These are phyloP conservation scores for Apostichopus parvimensis DNA, from an alignment of 35 echinoderm and acorn worm genomes.

Conservation along the genomic window DNA sequence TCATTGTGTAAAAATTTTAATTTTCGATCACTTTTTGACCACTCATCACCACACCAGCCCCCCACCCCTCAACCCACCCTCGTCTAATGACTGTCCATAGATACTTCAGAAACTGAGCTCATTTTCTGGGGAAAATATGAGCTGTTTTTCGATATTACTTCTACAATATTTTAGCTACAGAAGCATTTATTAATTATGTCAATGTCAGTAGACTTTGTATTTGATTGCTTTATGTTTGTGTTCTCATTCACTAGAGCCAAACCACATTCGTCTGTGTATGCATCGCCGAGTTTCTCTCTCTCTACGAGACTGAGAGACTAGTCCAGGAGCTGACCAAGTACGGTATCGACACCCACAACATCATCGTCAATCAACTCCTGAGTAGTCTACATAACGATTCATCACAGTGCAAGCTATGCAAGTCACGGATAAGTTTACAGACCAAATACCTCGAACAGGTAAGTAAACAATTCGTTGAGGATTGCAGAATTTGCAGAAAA, in stretches of 20 bases:
- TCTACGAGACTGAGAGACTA: constrained; percentile 96
- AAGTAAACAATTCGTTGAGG: background rate
- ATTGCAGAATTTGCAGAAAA: no score
- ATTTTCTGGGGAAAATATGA: no score
- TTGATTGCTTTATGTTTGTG: background rate
- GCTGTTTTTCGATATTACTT: no score
- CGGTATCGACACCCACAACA: constrained; percentile 94
- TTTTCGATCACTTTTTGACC: no score
- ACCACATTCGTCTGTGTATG: constrained; percentile 97
- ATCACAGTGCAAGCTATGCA: constrained; percentile 76
- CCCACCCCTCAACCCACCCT: no score
- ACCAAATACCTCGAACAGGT: constrained; percentile 95
- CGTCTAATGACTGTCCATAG: no score
- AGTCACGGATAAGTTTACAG: constrained; percentile 79
- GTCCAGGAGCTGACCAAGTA: constrained; percentile 95
- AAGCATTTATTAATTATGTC: no score
- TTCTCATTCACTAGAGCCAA: constrained; percentile 65
- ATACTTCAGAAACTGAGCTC: no score
- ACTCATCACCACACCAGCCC: no score
- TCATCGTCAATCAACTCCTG: constrained; percentile 90
- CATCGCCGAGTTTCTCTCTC: constrained; percentile 95
- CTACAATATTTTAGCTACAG: no score
- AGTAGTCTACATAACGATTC: background rate
- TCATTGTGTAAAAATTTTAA: no score
- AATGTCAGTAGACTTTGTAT: no score